Conservation (phyloP, 2,797 vertebrate genomes). For the Gymnoscopelus braueri region DNA sequence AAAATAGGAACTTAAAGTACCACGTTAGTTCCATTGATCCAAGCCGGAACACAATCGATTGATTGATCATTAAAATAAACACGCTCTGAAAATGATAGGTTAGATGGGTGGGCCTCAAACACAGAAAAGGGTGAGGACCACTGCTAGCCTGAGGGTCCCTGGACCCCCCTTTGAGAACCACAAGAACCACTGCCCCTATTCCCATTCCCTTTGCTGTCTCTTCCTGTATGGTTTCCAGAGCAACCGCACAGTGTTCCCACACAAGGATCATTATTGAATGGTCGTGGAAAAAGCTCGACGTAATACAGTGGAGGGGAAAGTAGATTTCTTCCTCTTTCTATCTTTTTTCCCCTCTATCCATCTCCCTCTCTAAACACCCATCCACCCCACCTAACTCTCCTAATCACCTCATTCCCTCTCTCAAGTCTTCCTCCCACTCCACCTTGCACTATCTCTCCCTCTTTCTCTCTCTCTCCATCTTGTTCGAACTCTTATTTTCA, state of each 20-base stretch:
- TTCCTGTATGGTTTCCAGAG: conserved; percentile 37
- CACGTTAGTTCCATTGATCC: no score
- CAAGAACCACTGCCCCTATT: conserved; percentile 24
- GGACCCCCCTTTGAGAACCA: not conserved
- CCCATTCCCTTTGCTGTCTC: conserved; percentile 42
- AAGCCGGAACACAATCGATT: no score
- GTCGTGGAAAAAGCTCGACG: conserved; percentile 48
- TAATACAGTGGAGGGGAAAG: conserved; percentile 59
- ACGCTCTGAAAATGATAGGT: no score
- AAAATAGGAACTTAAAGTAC: no score
- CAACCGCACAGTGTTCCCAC: conserved; percentile 49
- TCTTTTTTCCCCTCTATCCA: conserved; percentile 9
- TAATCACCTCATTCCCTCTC: no score
- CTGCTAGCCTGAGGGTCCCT: not conserved
- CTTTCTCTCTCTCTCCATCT: conserved; percentile 49
- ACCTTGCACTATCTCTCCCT: conserved; percentile 17
- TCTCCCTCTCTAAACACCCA: not conserved
- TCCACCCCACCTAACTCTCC: no score
- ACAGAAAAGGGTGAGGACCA: conserved; percentile 34
- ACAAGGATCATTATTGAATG: conserved; percentile 48
- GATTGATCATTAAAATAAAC: no score
- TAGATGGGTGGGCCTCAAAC: no score
- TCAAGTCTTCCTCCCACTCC: conserved; percentile 46
- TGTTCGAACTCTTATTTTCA: not conserved
- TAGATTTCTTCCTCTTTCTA: conserved; percentile 34